Evolutionary conservation across 2,113 vertebrate genomes (phyloP).

Genomic region (Acanthisitta chloris): DNA sequence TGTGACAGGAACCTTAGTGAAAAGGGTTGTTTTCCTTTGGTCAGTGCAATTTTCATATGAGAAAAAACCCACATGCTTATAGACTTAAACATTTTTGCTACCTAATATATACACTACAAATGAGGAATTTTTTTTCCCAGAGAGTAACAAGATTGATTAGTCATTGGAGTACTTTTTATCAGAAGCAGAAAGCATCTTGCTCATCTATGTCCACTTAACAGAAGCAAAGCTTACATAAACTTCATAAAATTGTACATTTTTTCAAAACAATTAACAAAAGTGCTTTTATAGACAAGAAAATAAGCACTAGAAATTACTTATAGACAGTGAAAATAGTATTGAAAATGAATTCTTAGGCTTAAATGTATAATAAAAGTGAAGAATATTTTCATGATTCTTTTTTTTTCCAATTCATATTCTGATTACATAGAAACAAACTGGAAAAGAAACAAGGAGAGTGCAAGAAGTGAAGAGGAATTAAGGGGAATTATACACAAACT

Average conservation of each 20-base stretch:
- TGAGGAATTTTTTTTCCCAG: not conserved
- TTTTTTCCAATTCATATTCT: not conserved
- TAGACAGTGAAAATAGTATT: not conserved
- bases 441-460: not conserved
- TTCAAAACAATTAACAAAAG: not conserved
- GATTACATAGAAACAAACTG: not conserved
- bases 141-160: not conserved
- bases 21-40: not conserved
- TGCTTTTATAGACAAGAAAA: not conserved
- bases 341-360: not conserved
- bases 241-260: not conserved
- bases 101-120: not conserved
- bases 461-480: not conserved
- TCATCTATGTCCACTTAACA: not conserved
- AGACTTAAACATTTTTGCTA: not conserved
- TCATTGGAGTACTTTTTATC: not conserved
- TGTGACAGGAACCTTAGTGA: not conserved
- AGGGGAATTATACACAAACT: not conserved
- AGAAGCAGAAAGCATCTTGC: not conserved
- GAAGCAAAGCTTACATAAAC: not conserved
- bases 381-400: not conserved
- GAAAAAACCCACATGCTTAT: not conserved
- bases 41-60: not conserved
- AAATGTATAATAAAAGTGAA: not conserved
- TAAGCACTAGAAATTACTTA: not conserved